Evolutionary conservation across 2,888 invertebrate species (phyloP).

Genomic region (Petrolisthes cinctipes): DNA sequence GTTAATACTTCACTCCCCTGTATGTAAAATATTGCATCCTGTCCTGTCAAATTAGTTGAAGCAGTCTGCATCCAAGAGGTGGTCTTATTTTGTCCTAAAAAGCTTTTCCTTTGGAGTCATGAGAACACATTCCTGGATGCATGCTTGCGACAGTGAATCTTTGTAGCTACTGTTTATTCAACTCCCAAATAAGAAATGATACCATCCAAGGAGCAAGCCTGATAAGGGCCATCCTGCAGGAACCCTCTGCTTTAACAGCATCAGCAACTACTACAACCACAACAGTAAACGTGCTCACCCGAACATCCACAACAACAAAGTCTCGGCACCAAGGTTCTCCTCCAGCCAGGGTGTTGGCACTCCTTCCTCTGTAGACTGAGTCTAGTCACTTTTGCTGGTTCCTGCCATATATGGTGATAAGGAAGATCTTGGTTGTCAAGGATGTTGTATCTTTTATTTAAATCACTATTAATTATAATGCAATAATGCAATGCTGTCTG

Average conservation of each 20-base stretch:
- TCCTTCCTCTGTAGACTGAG: conserved; percentile 61
- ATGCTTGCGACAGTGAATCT: conserved; percentile 57
- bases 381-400: conserved; percentile 50
- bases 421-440: conserved; percentile 42
- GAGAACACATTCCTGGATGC: conserved; percentile 58
- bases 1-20: conserved; percentile 35
- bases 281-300: conserved; percentile 63
- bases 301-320: conserved; percentile 62
- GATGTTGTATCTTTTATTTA: not conserved
- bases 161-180: conserved; percentile 45
- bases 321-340: conserved; percentile 62
- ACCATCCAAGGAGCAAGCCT: conserved; percentile 52
- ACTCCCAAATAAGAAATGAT: conserved; percentile 52
- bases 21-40: conserved; percentile 48
- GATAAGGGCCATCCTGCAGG: conserved; percentile 59
- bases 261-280: conserved; percentile 62
- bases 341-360: conserved; percentile 64
- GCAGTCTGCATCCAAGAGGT: conserved; percentile 51
- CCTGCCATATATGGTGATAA: conserved; percentile 40
- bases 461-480: not conserved
- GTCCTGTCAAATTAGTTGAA: conserved; percentile 41
- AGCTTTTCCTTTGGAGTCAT: conserved; percentile 40
- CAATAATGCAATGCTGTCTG: not conserved
- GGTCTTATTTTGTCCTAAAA: conserved; percentile 55
- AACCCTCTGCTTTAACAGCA: conserved; percentile 61